Percentiles rank a stretch among this genome's conserved stretches.
phyloP scores from a whole-genome alignment of 2,888 invertebrate species.

The Chloroclysta siterata region DNA sequence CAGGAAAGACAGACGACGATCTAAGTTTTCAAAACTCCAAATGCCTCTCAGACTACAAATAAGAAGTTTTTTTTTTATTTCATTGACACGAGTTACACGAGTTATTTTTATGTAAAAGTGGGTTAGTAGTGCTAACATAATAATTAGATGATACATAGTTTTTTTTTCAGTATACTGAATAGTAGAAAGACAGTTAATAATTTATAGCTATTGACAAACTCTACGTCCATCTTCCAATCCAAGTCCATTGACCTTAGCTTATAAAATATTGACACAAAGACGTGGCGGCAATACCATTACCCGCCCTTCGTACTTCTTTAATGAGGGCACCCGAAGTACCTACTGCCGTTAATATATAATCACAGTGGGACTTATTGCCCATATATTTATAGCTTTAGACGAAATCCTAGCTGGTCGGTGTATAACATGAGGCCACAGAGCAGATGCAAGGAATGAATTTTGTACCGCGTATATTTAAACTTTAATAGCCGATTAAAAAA shows the following conservation, averaged over 20 bases:
- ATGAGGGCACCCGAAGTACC: constrained; percentile 44
- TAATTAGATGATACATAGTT: too few species aligned
- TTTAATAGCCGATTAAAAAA: too few species aligned
- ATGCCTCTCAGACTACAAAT: too few species aligned
- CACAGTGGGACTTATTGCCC: constrained; percentile 46
- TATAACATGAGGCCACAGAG: constrained; percentile 31
- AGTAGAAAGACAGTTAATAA: neutral
- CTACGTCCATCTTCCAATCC: constrained; percentile 30
- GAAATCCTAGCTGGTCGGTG: constrained; percentile 60
- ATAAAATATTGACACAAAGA: constrained; percentile 41
- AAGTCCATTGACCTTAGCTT: constrained; percentile 43
- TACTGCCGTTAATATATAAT: constrained; percentile 56
- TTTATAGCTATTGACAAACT: constrained; percentile 17
- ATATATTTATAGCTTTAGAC: constrained; percentile 64
- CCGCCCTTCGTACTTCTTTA: constrained; percentile 46
- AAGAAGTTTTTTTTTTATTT: too few species aligned
- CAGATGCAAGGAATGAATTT: constrained; percentile 4
- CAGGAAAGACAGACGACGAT: too few species aligned
- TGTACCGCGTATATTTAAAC: too few species aligned
- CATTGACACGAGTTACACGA: too few species aligned
- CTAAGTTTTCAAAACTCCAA: too few species aligned
- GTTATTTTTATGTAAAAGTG: too few species aligned
- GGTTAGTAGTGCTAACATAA: too few species aligned
- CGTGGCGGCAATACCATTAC: constrained; percentile 42
- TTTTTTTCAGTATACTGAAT: too few species aligned